A percentile compares a stretch with the other conserved stretches of the same genome.
phyloP scores from a whole-genome alignment of 2,113 vertebrate species.

The Lophura nycthemera region DNA sequence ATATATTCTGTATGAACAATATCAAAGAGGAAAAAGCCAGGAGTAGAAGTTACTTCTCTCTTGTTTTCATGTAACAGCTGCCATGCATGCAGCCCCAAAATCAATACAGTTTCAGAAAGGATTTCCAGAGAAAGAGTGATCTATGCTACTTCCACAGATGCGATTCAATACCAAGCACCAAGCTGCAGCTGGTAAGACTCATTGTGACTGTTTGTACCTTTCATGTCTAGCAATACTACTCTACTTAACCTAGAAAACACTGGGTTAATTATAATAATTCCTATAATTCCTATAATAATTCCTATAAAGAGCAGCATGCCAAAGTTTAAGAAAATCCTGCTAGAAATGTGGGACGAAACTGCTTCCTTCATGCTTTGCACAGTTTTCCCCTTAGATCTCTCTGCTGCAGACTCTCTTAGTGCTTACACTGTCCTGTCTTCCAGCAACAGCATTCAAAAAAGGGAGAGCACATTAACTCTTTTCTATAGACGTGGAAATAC shows the following conservation, averaged over 20 bases:
- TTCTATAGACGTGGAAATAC: background rate
- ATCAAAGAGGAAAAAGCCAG: background rate
- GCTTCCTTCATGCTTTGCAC: background rate
- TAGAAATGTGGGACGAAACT: background rate
- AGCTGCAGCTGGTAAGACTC: background rate
- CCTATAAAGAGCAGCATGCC: background rate
- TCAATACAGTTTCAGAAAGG: background rate
- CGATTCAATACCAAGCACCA: background rate
- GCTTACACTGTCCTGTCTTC: background rate
- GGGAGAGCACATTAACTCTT: background rate
- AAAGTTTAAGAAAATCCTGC: background rate
- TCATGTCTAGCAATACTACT: background rate
- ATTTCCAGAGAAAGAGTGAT: background rate
- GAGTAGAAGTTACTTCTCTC: background rate
- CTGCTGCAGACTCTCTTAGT: background rate
- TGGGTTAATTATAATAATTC: background rate
- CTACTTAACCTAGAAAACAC: background rate
- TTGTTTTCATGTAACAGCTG: background rate
- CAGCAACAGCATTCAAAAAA: background rate
- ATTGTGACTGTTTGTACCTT: background rate
- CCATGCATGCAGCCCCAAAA: background rate
- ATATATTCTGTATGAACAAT: background rate
- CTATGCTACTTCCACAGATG: background rate
- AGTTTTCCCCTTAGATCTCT: background rate
- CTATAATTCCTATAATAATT: background rate